phyloP scores from a whole-genome alignment of 2,113 vertebrate species.

The Pyxicephalus adspersus region DNA sequence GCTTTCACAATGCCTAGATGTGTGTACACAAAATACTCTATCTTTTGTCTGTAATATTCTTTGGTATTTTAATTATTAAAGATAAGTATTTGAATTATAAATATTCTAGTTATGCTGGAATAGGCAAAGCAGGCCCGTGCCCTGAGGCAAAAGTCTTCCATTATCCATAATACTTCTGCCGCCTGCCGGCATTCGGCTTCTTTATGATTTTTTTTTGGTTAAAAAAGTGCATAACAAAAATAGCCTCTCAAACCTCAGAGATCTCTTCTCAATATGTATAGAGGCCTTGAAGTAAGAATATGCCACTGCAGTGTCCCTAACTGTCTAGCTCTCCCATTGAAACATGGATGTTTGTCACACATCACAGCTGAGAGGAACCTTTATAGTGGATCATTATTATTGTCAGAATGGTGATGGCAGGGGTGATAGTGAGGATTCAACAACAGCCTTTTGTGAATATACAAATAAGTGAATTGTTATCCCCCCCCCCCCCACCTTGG shows the following conservation, averaged over 20 bases:
- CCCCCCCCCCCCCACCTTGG: conserved; percentile 70
- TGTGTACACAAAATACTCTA: conserved; percentile 89
- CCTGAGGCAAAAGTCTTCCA: conserved; percentile 98
- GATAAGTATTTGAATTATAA: conserved; percentile 99
- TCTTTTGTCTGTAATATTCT: conserved; percentile 97
- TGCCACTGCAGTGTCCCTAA: conserved; percentile 99
- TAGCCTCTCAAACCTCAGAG: conserved; percentile 85
- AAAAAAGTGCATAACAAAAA: conserved; percentile 91
- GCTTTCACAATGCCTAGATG: conserved; percentile 80
- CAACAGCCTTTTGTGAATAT: conserved; percentile 79
- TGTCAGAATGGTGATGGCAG: conserved; percentile 95
- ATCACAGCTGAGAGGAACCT: conserved; percentile 89
- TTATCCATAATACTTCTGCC: conserved; percentile 99
- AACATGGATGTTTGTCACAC: conserved; percentile 94
- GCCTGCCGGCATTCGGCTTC: conserved; percentile 94
- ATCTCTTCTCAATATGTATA: conserved; percentile 91
- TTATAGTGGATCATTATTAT: conserved; percentile 98
- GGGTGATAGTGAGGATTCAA: conserved; percentile 64
- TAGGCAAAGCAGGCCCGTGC: conserved; percentile 99
- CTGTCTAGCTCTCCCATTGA: conserved; percentile 87
- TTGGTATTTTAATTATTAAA: conserved; percentile 99
- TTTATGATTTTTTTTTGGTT: conserved; percentile 94
- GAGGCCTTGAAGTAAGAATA: conserved; percentile 93
- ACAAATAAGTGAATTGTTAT: conserved; percentile 81
- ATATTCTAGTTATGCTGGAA: conserved; percentile 99